Conservation (phyloP, 1,140 invertebrate genomes). For the Venustaconcha ellipsiformis region DNA sequence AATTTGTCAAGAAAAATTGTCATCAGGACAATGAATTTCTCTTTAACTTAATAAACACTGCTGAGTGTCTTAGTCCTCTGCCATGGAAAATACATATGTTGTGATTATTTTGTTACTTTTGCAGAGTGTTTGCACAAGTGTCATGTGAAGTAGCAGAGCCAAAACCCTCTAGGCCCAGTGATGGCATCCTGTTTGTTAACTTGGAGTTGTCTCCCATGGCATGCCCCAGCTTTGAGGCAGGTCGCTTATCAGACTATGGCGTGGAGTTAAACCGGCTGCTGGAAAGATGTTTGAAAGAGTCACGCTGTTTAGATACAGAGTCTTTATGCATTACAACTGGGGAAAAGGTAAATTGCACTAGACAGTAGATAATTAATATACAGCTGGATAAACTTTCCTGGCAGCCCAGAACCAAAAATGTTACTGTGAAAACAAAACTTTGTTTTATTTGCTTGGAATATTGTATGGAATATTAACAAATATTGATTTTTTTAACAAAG, state of each 20-base stretch:
- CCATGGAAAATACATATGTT: background rate
- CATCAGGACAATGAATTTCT: background rate
- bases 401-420: no score
- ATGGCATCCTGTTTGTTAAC: constrained; percentile 89
- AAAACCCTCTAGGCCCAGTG: constrained; percentile 85
- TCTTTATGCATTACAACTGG: constrained; percentile 92
- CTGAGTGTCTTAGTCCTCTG: background rate
- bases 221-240: constrained; percentile 82
- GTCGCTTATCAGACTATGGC: constrained; percentile 74
- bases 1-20: background rate
- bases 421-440: no score
- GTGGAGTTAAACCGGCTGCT: constrained; percentile 86
- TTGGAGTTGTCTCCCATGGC: constrained; percentile 89
- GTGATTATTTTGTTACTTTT: constrained; percentile 27
- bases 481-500: no score
- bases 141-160: constrained; percentile 88
- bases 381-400: no score
- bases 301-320: constrained; percentile 89
- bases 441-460: no score
- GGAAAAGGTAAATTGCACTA: constrained; percentile 73
- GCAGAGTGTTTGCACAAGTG: constrained; percentile 85
- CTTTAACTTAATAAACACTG: background rate
- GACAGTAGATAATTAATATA: no score
- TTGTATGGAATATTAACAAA: no score
- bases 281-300: constrained; percentile 89